phyloP scores from a whole-genome alignment of 2,113 vertebrate species.

The Paraplagusia blochii region DNA sequence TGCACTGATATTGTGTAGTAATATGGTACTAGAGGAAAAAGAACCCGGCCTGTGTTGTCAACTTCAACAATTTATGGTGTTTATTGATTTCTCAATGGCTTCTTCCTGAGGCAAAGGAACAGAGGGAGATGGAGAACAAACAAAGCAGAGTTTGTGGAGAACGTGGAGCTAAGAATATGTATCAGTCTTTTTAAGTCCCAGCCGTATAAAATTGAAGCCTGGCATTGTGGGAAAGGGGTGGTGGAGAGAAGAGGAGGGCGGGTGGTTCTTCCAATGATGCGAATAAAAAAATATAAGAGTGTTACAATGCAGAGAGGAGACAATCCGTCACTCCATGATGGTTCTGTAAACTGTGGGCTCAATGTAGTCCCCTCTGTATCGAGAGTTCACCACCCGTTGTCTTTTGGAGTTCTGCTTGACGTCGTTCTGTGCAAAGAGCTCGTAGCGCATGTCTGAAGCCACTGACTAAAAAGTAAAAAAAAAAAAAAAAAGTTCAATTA shows the following conservation, averaged over 20 bases:
- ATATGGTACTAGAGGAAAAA: background rate
- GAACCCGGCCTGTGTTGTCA: conserved; percentile 1
- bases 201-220: conserved; percentile 61
- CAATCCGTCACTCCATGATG: conserved; percentile 89
- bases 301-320: background rate
- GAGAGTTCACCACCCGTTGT: conserved; percentile 94
- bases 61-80: conserved; percentile 5
- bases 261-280: conserved; percentile 16
- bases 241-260: too few species aligned
- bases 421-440: conserved; percentile 89
- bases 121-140: conserved; percentile 14
- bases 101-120: conserved; percentile 39
- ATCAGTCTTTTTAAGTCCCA: conserved; percentile 58
- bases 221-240: conserved; percentile 38
- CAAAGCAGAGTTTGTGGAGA: conserved; percentile 11
- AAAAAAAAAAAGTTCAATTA: background rate
- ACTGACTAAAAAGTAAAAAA: conserved; percentile 80
- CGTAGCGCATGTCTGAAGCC: conserved; percentile 97
- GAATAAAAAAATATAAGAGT: conserved; percentile 6
- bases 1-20: too few species aligned
- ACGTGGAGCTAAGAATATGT: conserved; percentile 1
- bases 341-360: conserved; percentile 91
- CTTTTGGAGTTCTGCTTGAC: conserved; percentile 92
- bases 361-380: conserved; percentile 94
- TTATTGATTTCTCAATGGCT: conserved; percentile 42